Evolutionary conservation across 1,140 invertebrate species (phyloP).

Genomic region (Centruroides vittatus): DNA sequence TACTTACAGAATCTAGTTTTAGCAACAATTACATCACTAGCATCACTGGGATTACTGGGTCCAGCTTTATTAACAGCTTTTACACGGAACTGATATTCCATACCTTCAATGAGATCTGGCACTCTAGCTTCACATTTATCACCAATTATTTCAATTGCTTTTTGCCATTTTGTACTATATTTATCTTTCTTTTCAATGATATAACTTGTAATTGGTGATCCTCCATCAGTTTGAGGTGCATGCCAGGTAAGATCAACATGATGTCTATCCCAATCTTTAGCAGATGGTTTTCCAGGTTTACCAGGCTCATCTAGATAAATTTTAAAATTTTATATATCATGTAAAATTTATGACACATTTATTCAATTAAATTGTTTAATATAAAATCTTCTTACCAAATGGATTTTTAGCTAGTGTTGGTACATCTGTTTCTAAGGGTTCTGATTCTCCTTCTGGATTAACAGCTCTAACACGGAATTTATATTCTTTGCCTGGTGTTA

Average conservation of each 20-base stretch:
- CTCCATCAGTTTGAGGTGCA: conserved; percentile 72
- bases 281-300: conserved; percentile 71
- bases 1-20: conserved; percentile 34
- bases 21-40: conserved; percentile 62
- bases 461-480: conserved; percentile 93
- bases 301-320: conserved; percentile 51
- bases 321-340: not conserved
- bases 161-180: conserved; percentile 72
- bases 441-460: conserved; percentile 86
- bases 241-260: conserved; percentile 75
- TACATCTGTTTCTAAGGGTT: conserved; percentile 65
- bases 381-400: conserved; percentile 32
- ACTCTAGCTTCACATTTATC: conserved; percentile 59
- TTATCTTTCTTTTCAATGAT: conserved; percentile 94
- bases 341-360: too few relatives aligned
- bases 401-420: conserved; percentile 83
- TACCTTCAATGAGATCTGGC: conserved; percentile 80
- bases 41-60: conserved; percentile 67
- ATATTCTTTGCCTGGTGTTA: conserved; percentile 95
- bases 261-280: conserved; percentile 83
- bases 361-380: not conserved
- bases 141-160: conserved; percentile 64
- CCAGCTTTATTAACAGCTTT: conserved; percentile 50
- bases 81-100: conserved; percentile 92
- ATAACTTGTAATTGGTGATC: conserved; percentile 88